A percentile compares a stretch with the other conserved stretches of the same genome.
Conservation (phyloP, 2,797 vertebrate genomes). For the Neostethus bicornis region DNA sequence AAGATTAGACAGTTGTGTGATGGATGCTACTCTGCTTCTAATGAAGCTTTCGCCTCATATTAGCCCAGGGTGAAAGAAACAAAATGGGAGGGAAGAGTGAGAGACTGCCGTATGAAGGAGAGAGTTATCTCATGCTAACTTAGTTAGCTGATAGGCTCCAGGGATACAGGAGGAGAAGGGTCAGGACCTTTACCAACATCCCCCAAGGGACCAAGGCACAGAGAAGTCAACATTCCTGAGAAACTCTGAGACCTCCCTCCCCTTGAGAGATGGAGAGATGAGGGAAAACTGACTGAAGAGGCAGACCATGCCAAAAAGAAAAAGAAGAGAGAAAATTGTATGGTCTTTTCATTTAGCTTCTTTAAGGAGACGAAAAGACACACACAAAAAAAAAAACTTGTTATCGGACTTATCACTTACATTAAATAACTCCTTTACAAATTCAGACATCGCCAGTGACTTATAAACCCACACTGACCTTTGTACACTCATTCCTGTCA, state of each 20-base stretch:
- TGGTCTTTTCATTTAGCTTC: constrained; percentile 65
- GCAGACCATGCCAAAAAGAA: constrained; percentile 47
- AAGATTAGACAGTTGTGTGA: constrained; percentile 82
- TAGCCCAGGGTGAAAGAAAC: constrained; percentile 66
- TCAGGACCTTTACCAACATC: constrained; percentile 86
- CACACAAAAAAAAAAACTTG: constrained; percentile 26
- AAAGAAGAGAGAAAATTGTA: constrained; percentile 48
- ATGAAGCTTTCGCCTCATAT: constrained; percentile 85
- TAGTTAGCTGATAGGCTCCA: constrained; percentile 97
- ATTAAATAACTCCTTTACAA: constrained; percentile 44
- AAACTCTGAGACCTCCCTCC: constrained; percentile 90
- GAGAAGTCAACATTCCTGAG: constrained; percentile 99
- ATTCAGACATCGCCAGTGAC: constrained; percentile 45
- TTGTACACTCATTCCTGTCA: constrained; percentile 60
- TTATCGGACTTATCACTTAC: constrained; percentile 9
- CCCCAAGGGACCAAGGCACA: constrained; percentile 82
- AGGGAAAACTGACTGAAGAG: constrained; percentile 53
- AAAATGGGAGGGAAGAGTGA: constrained; percentile 48
- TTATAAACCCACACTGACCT: constrained; percentile 62
- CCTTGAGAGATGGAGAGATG: constrained; percentile 71
- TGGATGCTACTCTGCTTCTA: constrained; percentile 86
- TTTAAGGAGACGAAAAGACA: constrained; percentile 17
- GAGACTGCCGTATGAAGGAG: constrained; percentile 69
- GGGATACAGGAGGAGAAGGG: constrained; percentile 90
- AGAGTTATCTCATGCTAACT: constrained; percentile 99